These are phyloP conservation scores for Amiota mariae DNA, from an alignment of 2,888 invertebrate species.

Conservation along the genomic window DNA sequence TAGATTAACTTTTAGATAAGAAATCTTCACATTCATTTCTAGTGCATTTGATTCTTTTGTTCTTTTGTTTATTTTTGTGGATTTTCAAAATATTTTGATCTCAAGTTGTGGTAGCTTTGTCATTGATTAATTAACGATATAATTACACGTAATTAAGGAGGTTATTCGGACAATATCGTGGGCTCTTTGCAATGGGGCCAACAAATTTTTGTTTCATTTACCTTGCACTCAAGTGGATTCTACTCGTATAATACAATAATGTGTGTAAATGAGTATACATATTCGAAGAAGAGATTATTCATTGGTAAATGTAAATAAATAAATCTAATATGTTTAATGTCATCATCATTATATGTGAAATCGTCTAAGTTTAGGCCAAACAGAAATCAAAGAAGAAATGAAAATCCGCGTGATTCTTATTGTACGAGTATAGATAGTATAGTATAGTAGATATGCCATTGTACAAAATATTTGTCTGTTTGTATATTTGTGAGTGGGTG, in stretches of 20 bases:
- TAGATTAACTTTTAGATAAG: too few relatives aligned
- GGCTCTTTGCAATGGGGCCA: neutral
- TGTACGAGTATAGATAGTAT: too few relatives aligned
- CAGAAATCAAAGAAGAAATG: neutral
- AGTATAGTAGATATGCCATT: too few relatives aligned
- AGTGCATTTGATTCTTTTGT: too few relatives aligned
- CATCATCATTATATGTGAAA: neutral
- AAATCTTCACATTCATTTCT: too few relatives aligned
- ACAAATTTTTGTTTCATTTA: neutral
- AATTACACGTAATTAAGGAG: constrained; percentile 36
- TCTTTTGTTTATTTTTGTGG: too few relatives aligned
- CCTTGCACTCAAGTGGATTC: neutral
- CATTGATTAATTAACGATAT: constrained; percentile 37
- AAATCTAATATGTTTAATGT: constrained; percentile 19
- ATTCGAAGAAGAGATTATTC: too few relatives aligned
- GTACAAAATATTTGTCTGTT: neutral
- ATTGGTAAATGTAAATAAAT: neutral
- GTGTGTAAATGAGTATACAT: too few relatives aligned
- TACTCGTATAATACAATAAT: too few relatives aligned
- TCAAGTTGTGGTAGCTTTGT: neutral
- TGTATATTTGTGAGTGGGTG: neutral
- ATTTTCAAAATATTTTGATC: too few relatives aligned
- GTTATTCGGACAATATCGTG: constrained; percentile 8
- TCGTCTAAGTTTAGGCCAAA: neutral
- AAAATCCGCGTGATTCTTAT: constrained; percentile 9